Evolutionary conservation across 2,797 vertebrate genomes (phyloP).

Genomic region (Pseudocheirus occidentalis): DNA sequence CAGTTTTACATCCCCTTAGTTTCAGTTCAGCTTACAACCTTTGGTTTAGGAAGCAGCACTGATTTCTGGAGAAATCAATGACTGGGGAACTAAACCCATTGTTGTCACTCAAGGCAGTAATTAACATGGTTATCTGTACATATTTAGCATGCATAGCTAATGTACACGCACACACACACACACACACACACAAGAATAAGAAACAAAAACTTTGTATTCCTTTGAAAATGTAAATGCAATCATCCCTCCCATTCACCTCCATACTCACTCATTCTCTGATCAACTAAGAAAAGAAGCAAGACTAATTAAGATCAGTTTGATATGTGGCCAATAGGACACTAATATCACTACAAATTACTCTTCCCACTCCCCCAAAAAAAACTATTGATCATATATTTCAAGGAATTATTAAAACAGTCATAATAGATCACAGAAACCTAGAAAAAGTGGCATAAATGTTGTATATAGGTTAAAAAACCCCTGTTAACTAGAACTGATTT

Average conservation of each 20-base stretch:
- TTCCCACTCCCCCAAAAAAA: conserved; percentile 4
- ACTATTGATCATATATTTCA: conserved; percentile 43
- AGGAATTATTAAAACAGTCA: background rate
- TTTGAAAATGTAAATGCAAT: conserved; percentile 73
- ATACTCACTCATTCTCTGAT: conserved; percentile 62
- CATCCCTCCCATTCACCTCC: conserved; percentile 63
- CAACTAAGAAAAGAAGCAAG: conserved; percentile 65
- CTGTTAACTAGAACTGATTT: conserved; percentile 58
- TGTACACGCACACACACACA: conserved; percentile 20
- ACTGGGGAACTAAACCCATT: conserved; percentile 69
- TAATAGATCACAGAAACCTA: background rate
- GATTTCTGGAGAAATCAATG: conserved; percentile 64
- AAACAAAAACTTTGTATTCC: conserved; percentile 61
- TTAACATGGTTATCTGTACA: conserved; percentile 62
- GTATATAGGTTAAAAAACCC: conserved; percentile 62
- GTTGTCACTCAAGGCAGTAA: conserved; percentile 58
- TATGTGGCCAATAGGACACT: conserved; percentile 69
- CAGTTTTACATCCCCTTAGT: conserved; percentile 59
- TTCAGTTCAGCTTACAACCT: conserved; percentile 63
- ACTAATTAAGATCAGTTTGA: conserved; percentile 75
- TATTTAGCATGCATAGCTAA: conserved; percentile 62
- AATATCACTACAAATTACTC: conserved; percentile 58
- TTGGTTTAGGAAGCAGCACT: conserved; percentile 48
- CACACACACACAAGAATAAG: background rate
- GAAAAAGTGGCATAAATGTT: conserved; percentile 46